Evolutionary conservation across 2,888 invertebrate genomes (phyloP), one percentile per base, ranked within the genome.

Genomic region (Polymixis flavicincta): DNA sequence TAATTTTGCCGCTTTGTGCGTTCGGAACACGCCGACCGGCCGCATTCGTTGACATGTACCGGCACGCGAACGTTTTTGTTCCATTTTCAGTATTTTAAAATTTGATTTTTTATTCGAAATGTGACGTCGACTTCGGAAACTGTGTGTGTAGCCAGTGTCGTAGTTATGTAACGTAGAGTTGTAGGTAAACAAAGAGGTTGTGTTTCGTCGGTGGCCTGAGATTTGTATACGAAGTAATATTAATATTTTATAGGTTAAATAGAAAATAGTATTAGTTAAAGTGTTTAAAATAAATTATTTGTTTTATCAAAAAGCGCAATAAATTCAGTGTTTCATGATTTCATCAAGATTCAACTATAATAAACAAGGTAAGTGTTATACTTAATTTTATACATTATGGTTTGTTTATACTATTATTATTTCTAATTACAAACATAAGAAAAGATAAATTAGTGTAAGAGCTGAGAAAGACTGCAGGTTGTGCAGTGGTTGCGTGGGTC

Each of bases 41-140:
- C 93, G 94, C 96, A 95, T 95, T 95, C 94, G 95, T 89, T 92
- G 93, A 94, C 93, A 94, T 94, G 95, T 95, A 92, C 94, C 93
- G 95, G 94, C 94, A 94, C 96, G 95, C 94, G 96, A 94, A 94
- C 92, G 94, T 93, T 95, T 95, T 96, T 96, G 93, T 95, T 95
- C 92, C 90, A 91, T 92, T 89, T 92, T 92, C 92, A 64, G 84
- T 86, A 67, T 87, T 87, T 86, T 87, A 86, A 87, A 89, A 84
- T 92, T 92, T 90, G 86, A 89, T 90, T 89, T 89, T 85, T 87
- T 90, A 89, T 91, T 92, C 87, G 90, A 90, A 91, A 93, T 92
- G 91, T 93, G 92, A 92, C 90, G 88, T 90, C 83, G 89, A 89
- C 90, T 89, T 90, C 75, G 57, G 61, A 86, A 85, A 80, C 80